Base-by-base conservation (phyloP, 2,113 vertebrate species). In the Natator depressus region DNA sequence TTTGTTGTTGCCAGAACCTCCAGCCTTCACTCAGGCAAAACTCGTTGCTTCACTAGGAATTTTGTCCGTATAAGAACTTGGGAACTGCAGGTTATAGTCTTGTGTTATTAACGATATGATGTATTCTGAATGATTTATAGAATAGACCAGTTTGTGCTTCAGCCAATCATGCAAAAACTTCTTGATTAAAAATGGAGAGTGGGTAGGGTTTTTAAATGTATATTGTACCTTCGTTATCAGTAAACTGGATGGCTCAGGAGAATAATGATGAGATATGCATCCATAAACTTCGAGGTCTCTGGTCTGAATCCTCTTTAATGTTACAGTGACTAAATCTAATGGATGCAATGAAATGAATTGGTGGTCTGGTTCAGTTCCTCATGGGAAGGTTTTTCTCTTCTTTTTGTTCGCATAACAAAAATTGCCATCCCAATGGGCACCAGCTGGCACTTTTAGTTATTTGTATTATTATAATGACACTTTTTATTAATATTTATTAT, bases 151-250 rank as follows among this genome's bases (percentile, higher is more conserved):
- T 38, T 16, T 86, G 29, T 42, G 38, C 1, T 0, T 86, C 93
- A 94, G 84, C 62, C 80, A 80, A 80, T 89, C 89, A 38, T 65
- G 72, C 89, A 90, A 79, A 89, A 91, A 84, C 12, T 54, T 65
- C 59, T 94, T 53, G 2, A 84, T 94, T 84, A 84, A 65, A 87
- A 57, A 50, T 91, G 93, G 3, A 8, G 49, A 19, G 80, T 29
- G 80, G 6, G 55, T 72, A 51, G 82, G 46, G 13, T 84, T 84
- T 92, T 95, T 90, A 92, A 86, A 35, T 84, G 38, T 82, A 53
- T 17, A 11, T 57, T 91, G 27, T 93, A 80, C 78, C 92, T 91
- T 88, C 82, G 72, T 91, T 95, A 91, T 57, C 31, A 75, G 87
- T 88, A 80, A 85, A 78, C 81, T 83, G 27, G 88, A 65, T 83